Percentiles rank a stretch among this genome's conserved stretches.
Conservation (phyloP, 2,113 vertebrate species). For the Vulpes vulpes region DNA sequence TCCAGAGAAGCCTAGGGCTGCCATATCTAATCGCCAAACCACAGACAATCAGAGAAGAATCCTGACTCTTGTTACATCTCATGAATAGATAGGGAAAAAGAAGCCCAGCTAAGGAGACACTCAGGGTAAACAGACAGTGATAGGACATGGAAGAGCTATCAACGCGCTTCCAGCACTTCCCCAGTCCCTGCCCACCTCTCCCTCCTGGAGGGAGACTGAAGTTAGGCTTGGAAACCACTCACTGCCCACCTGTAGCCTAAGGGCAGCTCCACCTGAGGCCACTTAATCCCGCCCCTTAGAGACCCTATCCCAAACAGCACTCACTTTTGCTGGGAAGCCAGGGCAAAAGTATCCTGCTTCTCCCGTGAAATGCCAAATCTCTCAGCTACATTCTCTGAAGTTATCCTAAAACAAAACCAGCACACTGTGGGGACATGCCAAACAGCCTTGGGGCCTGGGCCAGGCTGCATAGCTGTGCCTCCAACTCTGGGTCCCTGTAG, state of each 20-base stretch:
- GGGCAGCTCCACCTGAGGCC: not conserved
- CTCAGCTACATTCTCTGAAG: conserved; percentile 96
- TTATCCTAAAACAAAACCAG: conserved; percentile 89
- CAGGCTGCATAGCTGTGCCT: not conserved
- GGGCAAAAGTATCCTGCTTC: conserved; percentile 94
- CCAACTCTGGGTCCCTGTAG: not conserved
- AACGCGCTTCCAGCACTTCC: not conserved
- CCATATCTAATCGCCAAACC: not conserved
- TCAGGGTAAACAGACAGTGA: not conserved
- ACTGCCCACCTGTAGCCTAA: too few species aligned
- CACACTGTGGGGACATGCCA: not conserved
- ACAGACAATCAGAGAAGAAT: not conserved
- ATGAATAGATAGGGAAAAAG: not conserved
- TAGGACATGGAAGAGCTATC: not conserved
- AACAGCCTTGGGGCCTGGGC: not conserved
- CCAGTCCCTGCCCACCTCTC: not conserved
- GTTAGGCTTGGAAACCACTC: not conserved
- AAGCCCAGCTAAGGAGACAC: not conserved
- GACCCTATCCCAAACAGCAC: fast-evolving
- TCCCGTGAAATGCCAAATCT: conserved; percentile 92
- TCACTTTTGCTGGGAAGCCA: conserved; percentile 95
- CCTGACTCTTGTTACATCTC: not conserved
- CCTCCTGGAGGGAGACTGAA: too few species aligned
- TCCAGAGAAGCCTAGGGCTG: not conserved
- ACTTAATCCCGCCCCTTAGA: not conserved